Conservation (phyloP, 2,113 vertebrate genomes). For the Alectura lathami region DNA sequence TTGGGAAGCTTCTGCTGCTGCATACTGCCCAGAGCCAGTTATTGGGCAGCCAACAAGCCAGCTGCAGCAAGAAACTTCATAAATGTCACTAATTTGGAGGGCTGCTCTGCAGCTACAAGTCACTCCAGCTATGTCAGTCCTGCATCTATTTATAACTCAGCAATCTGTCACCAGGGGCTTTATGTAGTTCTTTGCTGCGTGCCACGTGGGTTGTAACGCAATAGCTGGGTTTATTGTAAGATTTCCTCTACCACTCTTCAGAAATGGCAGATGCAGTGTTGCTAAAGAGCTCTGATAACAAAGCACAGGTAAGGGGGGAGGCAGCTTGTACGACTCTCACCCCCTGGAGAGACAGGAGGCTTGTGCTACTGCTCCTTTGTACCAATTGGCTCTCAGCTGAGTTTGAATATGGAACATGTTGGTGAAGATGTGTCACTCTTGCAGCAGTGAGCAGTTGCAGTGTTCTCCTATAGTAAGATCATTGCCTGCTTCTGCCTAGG, state of each 20-base stretch:
- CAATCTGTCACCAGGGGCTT: slow-evolving; percentile 65
- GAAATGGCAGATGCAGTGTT: slow-evolving; percentile 57
- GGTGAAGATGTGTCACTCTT: background rate
- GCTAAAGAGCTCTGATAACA: slow-evolving; percentile 31
- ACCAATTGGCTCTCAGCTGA: background rate
- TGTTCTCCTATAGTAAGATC: background rate
- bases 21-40: background rate
- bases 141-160: slow-evolving; percentile 67
- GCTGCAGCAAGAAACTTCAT: slow-evolving; percentile 50
- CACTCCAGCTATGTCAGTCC: slow-evolving; percentile 58
- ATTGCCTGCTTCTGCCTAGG: background rate
- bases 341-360: background rate
- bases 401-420: background rate
- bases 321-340: background rate
- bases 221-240: slow-evolving; percentile 60
- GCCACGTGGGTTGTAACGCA: slow-evolving; percentile 63
- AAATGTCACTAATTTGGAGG: slow-evolving; percentile 65
- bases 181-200: slow-evolving; percentile 41
- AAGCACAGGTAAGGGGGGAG: slow-evolving; percentile 37
- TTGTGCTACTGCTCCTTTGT: background rate
- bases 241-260: slow-evolving; percentile 54
- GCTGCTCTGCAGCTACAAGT: slow-evolving; percentile 40
- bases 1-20: background rate
- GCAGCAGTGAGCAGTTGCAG: background rate
- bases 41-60: slow-evolving; percentile 8